These are phyloP conservation scores for Bombus vancouverensis DNA, from an alignment of 1,140 invertebrate species.

Conservation along the genomic window DNA sequence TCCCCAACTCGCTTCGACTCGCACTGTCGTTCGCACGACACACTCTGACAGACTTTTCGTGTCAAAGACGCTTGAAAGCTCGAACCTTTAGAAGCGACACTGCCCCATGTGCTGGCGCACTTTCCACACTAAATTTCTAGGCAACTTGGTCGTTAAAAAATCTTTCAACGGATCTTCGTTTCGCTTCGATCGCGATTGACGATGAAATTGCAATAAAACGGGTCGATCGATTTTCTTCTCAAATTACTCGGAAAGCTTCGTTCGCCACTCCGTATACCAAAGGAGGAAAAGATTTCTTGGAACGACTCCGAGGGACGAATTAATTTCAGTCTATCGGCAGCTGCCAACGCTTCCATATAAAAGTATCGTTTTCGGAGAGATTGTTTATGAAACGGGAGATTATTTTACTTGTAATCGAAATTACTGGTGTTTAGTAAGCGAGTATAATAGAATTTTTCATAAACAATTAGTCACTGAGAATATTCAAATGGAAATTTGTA, in stretches of 20 bases:
- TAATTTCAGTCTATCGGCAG: background rate
- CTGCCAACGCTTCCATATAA: too few relatives aligned
- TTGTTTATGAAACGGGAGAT: background rate
- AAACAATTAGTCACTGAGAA: too few relatives aligned
- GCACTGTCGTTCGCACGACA: slow-evolving; percentile 50
- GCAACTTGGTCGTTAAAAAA: too few relatives aligned
- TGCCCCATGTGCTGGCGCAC: too few relatives aligned
- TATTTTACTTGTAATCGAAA: background rate
- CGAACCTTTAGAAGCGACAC: too few relatives aligned
- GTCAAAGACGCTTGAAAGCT: background rate
- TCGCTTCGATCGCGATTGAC: background rate
- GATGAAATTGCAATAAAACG: background rate
- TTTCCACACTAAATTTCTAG: background rate
- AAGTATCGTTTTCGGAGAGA: too few relatives aligned
- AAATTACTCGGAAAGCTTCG: too few relatives aligned
- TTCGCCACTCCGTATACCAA: background rate
- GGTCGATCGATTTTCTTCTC: background rate
- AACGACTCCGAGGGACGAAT: background rate
- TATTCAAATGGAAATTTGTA: too few relatives aligned
- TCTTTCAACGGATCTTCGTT: too few relatives aligned
- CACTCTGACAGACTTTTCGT: slow-evolving; percentile 19
- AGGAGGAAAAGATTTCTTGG: too few relatives aligned
- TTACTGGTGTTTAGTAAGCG: background rate
- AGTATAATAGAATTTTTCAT: too few relatives aligned
- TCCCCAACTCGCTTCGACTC: slow-evolving; percentile 26